A percentile compares a stretch with the other conserved stretches of the same genome.
Evolutionary conservation across 35 echinoderm and acorn worm genomes (phyloP).

Genomic region (Heliocidaris tuberculata): DNA sequence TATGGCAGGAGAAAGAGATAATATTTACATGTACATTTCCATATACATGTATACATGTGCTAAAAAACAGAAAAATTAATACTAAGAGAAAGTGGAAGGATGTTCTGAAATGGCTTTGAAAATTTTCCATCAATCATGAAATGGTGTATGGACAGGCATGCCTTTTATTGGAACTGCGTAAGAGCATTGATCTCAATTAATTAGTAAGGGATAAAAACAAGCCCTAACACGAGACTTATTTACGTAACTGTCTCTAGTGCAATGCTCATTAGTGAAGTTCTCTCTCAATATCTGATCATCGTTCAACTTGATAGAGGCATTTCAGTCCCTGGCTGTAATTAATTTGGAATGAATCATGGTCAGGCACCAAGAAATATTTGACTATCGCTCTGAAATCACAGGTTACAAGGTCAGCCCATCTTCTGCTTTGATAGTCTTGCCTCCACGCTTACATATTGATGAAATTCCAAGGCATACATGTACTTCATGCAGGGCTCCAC

Average conservation of each 20-base stretch:
- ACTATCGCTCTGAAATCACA: neutral
- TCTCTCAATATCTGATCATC: neutral
- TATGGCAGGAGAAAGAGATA: too few species aligned
- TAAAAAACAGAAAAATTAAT: neutral
- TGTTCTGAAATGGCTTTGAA: neutral
- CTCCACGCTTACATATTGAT: neutral
- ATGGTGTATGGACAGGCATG: neutral
- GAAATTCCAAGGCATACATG: too few species aligned
- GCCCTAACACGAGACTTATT: neutral
- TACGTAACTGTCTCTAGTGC: neutral
- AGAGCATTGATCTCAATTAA: conserved; percentile 5
- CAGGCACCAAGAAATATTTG: neutral
- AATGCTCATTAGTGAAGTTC: neutral
- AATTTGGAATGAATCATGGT: conserved; percentile 22
- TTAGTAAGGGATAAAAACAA: neutral
- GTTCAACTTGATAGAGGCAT: conserved; percentile 10
- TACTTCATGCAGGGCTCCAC: too few species aligned
- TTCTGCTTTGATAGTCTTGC: neutral
- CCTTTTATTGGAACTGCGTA: neutral
- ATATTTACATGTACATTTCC: too few species aligned
- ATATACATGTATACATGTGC: neutral
- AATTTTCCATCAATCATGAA: neutral
- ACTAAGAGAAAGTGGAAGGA: neutral
- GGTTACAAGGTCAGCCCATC: conserved; percentile 1
- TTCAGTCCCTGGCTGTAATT: conserved; percentile 1